Evolutionary conservation across 2,113 vertebrate species (phyloP).

Genomic region (Triplophysa tibetana): DNA sequence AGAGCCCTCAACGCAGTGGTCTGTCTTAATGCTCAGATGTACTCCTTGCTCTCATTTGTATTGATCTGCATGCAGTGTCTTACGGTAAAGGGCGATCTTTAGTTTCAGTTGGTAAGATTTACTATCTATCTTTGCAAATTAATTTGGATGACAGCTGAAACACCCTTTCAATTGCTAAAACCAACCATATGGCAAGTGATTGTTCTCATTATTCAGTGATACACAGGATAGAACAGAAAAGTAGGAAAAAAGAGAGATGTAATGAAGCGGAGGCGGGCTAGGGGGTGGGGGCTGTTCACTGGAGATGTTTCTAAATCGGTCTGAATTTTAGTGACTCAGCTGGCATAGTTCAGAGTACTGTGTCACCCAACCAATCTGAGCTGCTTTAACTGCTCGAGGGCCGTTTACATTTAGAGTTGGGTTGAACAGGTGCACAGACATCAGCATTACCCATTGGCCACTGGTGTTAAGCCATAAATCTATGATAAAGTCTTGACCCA

Average conservation of each 20-base stretch:
- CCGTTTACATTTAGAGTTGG: constrained; percentile 65
- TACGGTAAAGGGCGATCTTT: constrained; percentile 21
- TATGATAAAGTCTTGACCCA: constrained; percentile 33
- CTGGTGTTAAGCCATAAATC: constrained; percentile 43
- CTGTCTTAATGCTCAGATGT: not conserved
- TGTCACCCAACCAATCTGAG: constrained; percentile 64
- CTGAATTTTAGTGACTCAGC: constrained; percentile 81
- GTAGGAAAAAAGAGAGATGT: constrained; percentile 39
- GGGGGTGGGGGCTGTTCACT: constrained; percentile 61
- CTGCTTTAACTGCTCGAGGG: constrained; percentile 55
- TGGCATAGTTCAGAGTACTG: constrained; percentile 71
- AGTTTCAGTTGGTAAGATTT: constrained; percentile 19
- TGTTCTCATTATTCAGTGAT: not conserved
- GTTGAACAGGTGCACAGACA: constrained; percentile 69
- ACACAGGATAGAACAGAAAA: constrained; percentile 1
- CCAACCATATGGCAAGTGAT: not conserved
- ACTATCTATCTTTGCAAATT: not conserved
- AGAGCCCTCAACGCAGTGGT: not conserved
- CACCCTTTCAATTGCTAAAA: not conserved
- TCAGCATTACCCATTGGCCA: constrained; percentile 47
- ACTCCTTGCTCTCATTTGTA: constrained; percentile 4
- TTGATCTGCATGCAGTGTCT: constrained; percentile 18
- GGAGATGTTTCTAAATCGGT: constrained; percentile 79
- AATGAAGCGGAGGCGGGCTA: constrained; percentile 20
- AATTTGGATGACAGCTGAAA: constrained; percentile 4